Evolutionary conservation across 2,797 vertebrate genomes (phyloP).

Genomic region (Enoplosus armatus): DNA sequence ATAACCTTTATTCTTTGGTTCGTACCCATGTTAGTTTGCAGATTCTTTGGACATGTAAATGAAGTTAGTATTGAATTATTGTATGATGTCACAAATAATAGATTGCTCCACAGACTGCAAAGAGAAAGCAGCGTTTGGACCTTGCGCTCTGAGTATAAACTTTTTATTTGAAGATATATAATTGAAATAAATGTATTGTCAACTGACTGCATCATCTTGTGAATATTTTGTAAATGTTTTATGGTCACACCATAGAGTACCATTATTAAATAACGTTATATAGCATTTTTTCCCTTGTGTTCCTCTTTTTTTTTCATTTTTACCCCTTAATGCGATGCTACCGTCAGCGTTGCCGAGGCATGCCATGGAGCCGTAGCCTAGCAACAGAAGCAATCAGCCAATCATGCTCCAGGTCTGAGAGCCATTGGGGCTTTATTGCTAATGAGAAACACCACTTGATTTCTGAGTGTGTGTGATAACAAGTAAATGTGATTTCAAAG

Average conservation of each 20-base stretch:
- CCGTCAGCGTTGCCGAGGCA: slow-evolving; percentile 29
- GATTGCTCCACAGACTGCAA: slow-evolving; percentile 67
- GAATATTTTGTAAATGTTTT: slow-evolving; percentile 88
- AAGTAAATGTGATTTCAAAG: slow-evolving; percentile 28
- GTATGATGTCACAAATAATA: slow-evolving; percentile 69
- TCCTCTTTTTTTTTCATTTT: slow-evolving; percentile 55
- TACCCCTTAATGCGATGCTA: slow-evolving; percentile 23
- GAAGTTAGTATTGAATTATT: slow-evolving; percentile 70
- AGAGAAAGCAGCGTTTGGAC: slow-evolving; percentile 64
- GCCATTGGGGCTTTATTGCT: slow-evolving; percentile 56
- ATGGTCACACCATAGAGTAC: slow-evolving; percentile 78
- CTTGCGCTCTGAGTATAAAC: slow-evolving; percentile 66
- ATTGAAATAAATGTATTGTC: slow-evolving; percentile 78
- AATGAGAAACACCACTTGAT: slow-evolving; percentile 52
- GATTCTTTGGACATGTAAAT: slow-evolving; percentile 77
- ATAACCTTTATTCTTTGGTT: slow-evolving; percentile 73
- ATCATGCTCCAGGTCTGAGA: slow-evolving; percentile 57
- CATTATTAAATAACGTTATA: slow-evolving; percentile 83
- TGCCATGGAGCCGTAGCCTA: slow-evolving; percentile 74
- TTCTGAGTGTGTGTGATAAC: slow-evolving; percentile 40
- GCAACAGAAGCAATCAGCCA: slow-evolving; percentile 80
- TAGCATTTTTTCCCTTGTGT: slow-evolving; percentile 59
- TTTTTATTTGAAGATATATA: slow-evolving; percentile 79
- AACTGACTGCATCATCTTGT: slow-evolving; percentile 74
- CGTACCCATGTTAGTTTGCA: slow-evolving; percentile 69